phyloP scores from a whole-genome alignment of 2,113 vertebrate genomes.

The Morphnarchus princeps region DNA sequence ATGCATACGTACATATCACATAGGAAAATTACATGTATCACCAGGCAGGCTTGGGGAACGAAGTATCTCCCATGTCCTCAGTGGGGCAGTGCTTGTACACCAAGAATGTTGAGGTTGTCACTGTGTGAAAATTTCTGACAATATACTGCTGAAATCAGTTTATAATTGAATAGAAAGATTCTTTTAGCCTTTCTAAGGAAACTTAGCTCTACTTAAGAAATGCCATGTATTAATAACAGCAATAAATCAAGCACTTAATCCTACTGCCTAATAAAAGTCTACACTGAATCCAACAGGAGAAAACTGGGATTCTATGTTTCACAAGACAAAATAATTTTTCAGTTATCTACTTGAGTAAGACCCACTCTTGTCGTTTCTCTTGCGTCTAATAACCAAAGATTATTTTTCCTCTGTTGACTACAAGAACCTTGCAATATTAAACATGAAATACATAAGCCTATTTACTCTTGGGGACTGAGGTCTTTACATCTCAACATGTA shows the following conservation, averaged over 20 bases:
- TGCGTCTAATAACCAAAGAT: background rate
- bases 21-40: background rate
- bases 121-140: background rate
- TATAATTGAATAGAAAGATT: background rate
- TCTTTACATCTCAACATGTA: background rate
- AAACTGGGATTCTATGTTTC: background rate
- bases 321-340: background rate
- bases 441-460: background rate
- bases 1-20: background rate
- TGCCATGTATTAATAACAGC: background rate
- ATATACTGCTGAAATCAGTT: background rate
- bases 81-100: background rate
- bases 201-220: background rate
- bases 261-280: background rate
- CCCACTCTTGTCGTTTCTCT: background rate
- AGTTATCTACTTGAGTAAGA: background rate
- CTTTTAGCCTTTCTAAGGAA: background rate
- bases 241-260: background rate
- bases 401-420: background rate
- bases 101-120: background rate
- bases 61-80: background rate
- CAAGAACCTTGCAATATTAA: background rate
- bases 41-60: background rate
- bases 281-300: background rate
- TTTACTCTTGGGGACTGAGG: background rate